Base-by-base conservation (phyloP, 2,888 invertebrate genomes). In the Lithosia quadra region DNA sequence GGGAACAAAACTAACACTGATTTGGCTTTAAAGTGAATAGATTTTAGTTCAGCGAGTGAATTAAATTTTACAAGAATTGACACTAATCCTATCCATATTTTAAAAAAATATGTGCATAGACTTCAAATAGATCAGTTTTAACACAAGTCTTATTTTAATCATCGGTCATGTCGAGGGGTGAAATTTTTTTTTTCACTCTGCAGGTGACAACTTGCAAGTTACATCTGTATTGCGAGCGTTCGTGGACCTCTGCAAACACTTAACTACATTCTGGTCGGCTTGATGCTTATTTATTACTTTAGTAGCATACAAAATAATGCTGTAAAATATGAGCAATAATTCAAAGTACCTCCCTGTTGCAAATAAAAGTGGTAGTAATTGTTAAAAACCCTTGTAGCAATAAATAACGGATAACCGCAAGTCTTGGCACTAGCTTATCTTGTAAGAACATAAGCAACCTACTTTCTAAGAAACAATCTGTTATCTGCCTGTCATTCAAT, bases 401-500 rank as follows among this genome's bases (percentile, higher is more conserved):
- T 49, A 43, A 43, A 43, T 43, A 58, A 33, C n/a, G 13, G 24
- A 33, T 49, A 49, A 62, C 28, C 49, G 10, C 34, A 57, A 39
- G 53, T 53, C 10, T 49, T 64, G 64, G 56, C 36, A 66, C 33
- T 24, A 39, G 24, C 22, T 58, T 18, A 18, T 43, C 28, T n/a
- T 8, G 49, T 59, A 34, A 59, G 60, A 66, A 49, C 64, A 57
- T 22, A 22, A 55, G 67, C 69, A 69, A 73, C 72, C 74, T 68
- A 78, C 78, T 78, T 78, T 80, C 80, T 68, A 66, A 11, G 33
- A 63, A 11, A 65, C 63, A 68, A 61, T 58, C 56, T 61, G 56
- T 56, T 34, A 61, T 67, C 70, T 71, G 68, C 65, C 69, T 77
- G 73, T 76, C 70, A 80, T 72, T 80, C 66, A 66, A 71, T 68